Evolutionary conservation across 2,113 vertebrate species (phyloP), one percentile per base, ranked within the genome.

Genomic region (Chlorodrepanis virens): DNA sequence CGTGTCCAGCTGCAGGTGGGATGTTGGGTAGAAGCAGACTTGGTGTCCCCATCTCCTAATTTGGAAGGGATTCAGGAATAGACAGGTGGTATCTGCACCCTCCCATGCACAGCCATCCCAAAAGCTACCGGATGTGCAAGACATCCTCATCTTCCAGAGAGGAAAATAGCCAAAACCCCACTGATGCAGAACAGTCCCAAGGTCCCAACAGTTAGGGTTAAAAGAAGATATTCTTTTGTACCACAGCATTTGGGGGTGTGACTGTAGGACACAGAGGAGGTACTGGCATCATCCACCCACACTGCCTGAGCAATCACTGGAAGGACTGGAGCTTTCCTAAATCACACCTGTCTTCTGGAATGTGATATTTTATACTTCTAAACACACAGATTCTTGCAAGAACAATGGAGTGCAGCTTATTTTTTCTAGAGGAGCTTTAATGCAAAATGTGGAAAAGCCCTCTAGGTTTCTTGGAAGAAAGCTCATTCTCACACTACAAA

Each of bases 261-360:
- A 42, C 68, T 31, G 0, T 8, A n/a, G 61, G 57, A 71, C 21
- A 35, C 21, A 37, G 33, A n/a, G 53, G 14, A 59, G 25, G 54
- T 11, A 14, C 52, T 42, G 35, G 69, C 72, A 61, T 39, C 37
- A 0, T 40, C 47, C 53, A 11, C 37, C 54, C 71, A 25, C 24
- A 1, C 57, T 65, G 63, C 82, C 63, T 54, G 60, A 74, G 47
- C 52, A 54, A 27, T 31, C 56, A 10, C 69, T 23, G 53, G 20
- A 75, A 89, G 89, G 69, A 56, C 53, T 63, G 56, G 52, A 94
- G 81, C 25, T 2, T n/a, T 82, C 69, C 37, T 71, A 91, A 93
- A 87, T 74, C 70, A 80, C 91, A 95, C 93, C 93, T 94, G 89
- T 92, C 69, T 78, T 76, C 71, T 82, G 93, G 53, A 95, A 95